These are phyloP conservation scores for Corythaixoides concolor DNA, from an alignment of 2,113 vertebrate genomes.

Conservation along the genomic window DNA sequence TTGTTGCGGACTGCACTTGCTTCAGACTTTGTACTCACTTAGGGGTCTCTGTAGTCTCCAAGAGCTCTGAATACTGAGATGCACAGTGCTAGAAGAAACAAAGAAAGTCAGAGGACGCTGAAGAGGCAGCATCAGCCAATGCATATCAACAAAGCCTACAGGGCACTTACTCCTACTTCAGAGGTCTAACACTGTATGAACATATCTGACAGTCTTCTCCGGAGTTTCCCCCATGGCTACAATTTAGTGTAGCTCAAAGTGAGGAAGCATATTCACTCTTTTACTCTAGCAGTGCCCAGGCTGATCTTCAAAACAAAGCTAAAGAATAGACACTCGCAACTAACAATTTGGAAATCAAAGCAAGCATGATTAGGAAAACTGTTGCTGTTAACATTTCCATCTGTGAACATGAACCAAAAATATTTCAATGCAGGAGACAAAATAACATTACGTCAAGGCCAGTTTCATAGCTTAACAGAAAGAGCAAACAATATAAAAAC, in stretches of 20 bases:
- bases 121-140: not conserved
- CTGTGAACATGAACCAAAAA: not conserved
- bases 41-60: constrained; percentile 97
- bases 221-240: not conserved
- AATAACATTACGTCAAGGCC: not conserved
- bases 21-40: constrained; percentile 84
- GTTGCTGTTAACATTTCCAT: rapidly evolving
- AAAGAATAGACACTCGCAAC: not conserved
- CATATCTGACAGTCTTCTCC: not conserved
- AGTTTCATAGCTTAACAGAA: not conserved
- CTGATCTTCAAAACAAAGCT: not conserved
- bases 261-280: not conserved
- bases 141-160: not conserved
- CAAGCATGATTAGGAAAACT: not conserved
- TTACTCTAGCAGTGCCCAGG: not conserved
- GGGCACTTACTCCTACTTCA: not conserved
- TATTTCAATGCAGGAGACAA: not conserved
- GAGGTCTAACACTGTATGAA: not conserved
- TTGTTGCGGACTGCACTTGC: not conserved
- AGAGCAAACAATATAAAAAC: not conserved
- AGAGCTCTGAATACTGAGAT: constrained; percentile 96
- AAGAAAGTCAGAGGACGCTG: constrained; percentile 42
- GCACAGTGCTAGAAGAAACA: constrained; percentile 89
- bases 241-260: not conserved
- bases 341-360: not conserved